These are phyloP conservation scores for Promerops cafer DNA, from an alignment of 2,113 vertebrate genomes.

Conservation along the genomic window DNA sequence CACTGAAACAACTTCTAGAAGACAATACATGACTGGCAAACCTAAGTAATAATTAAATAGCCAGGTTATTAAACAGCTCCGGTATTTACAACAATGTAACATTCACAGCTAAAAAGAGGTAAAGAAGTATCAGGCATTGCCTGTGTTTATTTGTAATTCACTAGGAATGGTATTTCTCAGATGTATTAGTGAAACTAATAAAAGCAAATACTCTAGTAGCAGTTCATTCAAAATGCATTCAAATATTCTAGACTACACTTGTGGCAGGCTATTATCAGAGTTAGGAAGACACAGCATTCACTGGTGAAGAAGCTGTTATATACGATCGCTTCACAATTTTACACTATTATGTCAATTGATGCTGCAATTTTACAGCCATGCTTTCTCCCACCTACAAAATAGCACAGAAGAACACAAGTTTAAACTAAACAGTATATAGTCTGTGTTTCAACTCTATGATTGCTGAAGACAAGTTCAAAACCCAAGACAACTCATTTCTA, in stretches of 20 bases:
- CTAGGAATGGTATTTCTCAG: not conserved
- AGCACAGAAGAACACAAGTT: not conserved
- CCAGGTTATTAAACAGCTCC: not conserved
- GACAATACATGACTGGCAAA: conserved; percentile 95
- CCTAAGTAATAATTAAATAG: conserved; percentile 71
- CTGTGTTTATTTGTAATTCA: not conserved
- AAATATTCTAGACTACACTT: not conserved
- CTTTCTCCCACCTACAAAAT: not conserved
- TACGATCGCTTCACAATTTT: not conserved
- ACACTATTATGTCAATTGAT: not conserved
- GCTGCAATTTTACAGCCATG: not conserved
- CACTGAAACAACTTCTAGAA: conserved; percentile 92
- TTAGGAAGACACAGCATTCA: not conserved
- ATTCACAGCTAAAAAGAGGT: not conserved
- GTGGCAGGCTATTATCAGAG: not conserved
- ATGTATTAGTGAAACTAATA: not conserved
- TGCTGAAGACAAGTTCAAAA: not conserved
- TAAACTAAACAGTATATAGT: not conserved
- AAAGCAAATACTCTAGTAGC: not conserved
- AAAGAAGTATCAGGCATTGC: not conserved
- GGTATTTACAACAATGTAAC: not conserved
- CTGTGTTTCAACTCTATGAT: not conserved
- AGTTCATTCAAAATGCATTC: not conserved
- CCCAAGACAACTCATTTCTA: not conserved
- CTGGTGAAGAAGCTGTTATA: not conserved